Evolutionary conservation across 1,140 invertebrate genomes (phyloP), one percentile per base, ranked within the genome.

Genomic region (Galleria mellonella): DNA sequence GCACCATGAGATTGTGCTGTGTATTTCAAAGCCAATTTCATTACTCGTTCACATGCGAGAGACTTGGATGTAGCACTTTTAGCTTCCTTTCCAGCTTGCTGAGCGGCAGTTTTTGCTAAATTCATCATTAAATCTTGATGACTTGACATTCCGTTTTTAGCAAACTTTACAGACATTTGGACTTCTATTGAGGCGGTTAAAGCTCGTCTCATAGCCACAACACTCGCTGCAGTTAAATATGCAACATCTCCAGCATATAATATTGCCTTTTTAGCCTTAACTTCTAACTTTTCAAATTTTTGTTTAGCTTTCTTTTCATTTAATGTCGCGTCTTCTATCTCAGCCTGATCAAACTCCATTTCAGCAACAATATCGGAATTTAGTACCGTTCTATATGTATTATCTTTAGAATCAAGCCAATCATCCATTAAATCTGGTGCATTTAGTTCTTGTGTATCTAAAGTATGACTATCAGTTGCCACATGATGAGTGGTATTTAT

Each of bases 121-220:
- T 78, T 85, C 78, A 82, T 85, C 79, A 85, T 83, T 29, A 83
- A 47, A 43, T 82, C 82, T 57, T 81, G 73, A 50, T 83, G 82
- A 59, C 82, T 82, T 0, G 75, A 68, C 78, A 81, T 81, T 12
- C 82, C 77, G 43, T 72, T 85, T 42, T 78, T 85, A 6, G 78
- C 79, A 46, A 71, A 75, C 30, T 54, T 70, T 0, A 85, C 79
- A 9, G 82, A 83, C 78, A 85, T 85, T 41, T 81, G 62, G 1
- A 85, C 82, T 55, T 83, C 82, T 37, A 83, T 83, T 1, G 79
- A 83, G 4, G 82, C 79, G 0, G 79, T 83, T 13, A 85, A 56
- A 3, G 79, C 77, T 12, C 79, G 65, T 17, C 82, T 69, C 58
- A 85, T 60, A 9, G 82, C 82, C 9, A 85, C 77, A 10, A 85